Evolutionary conservation across 2,888 invertebrate species (phyloP).

Genomic region (Diplolepis rosae): DNA sequence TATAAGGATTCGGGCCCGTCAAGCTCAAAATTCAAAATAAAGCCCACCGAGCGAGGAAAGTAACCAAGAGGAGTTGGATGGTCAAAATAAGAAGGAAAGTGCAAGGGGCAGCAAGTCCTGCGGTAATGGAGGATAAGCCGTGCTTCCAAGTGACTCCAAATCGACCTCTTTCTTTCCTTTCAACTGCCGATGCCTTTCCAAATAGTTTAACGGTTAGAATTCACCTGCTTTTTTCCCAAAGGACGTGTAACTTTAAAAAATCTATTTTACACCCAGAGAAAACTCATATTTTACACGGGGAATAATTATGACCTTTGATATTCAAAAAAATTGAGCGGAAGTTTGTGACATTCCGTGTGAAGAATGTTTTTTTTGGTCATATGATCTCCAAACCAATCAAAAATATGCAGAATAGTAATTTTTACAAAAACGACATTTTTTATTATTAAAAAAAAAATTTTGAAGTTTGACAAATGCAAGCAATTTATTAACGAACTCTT

Average conservation of each 20-base stretch:
- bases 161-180: slow-evolving; percentile 28
- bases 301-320: too few species aligned
- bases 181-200: not conserved
- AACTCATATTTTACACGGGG: too few species aligned
- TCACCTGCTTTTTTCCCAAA: not conserved
- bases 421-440: too few species aligned
- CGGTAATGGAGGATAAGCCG: slow-evolving; percentile 71
- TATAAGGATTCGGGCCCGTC: slow-evolving; percentile 54
- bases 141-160: slow-evolving; percentile 61
- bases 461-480: too few species aligned
- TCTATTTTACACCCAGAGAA: too few species aligned
- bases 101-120: slow-evolving; percentile 50
- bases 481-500: too few species aligned
- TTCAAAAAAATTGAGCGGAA: too few species aligned
- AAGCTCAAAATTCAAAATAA: slow-evolving; percentile 60
- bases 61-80: slow-evolving; percentile 44
- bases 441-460: too few species aligned
- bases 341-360: too few species aligned
- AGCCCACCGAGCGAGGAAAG: slow-evolving; percentile 45
- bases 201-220: not conserved
- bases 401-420: too few species aligned
- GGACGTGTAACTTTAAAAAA: not conserved
- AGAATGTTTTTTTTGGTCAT: too few species aligned
- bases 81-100: slow-evolving; percentile 8
- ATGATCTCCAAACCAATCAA: too few species aligned